Conservation (phyloP, 2,113 vertebrate species). For the Albula glossodonta region DNA sequence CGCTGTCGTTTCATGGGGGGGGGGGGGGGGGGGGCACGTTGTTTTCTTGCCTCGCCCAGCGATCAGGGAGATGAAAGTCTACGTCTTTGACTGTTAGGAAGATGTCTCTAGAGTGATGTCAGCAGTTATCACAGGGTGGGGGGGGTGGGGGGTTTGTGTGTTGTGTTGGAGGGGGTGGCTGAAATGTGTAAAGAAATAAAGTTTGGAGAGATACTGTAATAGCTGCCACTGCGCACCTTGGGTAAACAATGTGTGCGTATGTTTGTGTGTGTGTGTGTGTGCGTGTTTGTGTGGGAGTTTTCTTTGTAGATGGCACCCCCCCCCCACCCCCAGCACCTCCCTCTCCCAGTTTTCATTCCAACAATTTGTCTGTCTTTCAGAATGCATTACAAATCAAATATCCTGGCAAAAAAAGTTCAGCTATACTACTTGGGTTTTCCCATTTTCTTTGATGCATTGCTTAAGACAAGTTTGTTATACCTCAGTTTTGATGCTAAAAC, state of each 20-base stretch:
- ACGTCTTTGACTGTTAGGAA: neutral
- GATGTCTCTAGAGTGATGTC: no score
- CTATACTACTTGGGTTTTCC: neutral
- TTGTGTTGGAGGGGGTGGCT: neutral
- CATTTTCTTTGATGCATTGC: neutral
- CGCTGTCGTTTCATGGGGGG: neutral
- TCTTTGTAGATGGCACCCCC: neutral
- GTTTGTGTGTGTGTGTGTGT: neutral
- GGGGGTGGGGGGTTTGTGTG: no score
- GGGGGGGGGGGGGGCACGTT: no score
- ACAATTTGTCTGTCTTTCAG: slow-evolving; percentile 5
- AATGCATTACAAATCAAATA: slow-evolving; percentile 1
- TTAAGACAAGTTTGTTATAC: neutral
- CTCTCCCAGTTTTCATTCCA: neutral
- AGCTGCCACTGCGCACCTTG: neutral
- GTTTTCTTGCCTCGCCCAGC: no score
- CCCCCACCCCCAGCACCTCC: neutral
- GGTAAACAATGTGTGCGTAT: neutral
- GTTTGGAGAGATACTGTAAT: neutral
- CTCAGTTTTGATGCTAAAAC: neutral
- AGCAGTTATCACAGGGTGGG: no score
- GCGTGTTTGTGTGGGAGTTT: neutral
- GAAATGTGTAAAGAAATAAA: neutral
- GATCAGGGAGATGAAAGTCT: neutral
- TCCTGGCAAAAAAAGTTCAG: neutral